Evolutionary conservation across 2,113 vertebrate species (phyloP).

Genomic region (Austrofundulus limnaeus): DNA sequence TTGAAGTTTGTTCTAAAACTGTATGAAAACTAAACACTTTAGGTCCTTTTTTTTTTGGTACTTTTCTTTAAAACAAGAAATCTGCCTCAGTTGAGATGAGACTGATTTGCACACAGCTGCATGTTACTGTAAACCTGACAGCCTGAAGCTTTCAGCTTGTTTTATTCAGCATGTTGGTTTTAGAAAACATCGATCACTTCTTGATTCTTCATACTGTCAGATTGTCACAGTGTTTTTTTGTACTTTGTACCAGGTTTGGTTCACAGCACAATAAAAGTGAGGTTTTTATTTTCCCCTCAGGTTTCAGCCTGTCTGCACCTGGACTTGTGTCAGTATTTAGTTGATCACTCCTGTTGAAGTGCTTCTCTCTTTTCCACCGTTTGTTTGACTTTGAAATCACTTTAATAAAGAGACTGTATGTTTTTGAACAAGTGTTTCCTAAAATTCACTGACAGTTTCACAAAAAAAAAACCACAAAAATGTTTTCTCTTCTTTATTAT

Average conservation of each 20-base stretch:
- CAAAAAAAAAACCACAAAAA: neutral
- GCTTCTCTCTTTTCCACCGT: conserved; percentile 41
- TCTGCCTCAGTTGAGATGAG: conserved; percentile 40
- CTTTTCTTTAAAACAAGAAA: conserved; percentile 28
- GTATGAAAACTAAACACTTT: conserved; percentile 29
- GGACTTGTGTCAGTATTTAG: conserved; percentile 36
- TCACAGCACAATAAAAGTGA: neutral
- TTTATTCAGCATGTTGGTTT: conserved; percentile 52
- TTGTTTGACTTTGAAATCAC: conserved; percentile 58
- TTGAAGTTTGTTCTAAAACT: neutral
- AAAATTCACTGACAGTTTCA: neutral
- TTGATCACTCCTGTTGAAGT: conserved; percentile 55
- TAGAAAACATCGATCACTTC: conserved; percentile 8
- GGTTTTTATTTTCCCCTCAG: neutral
- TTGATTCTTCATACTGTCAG: conserved; percentile 37
- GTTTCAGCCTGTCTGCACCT: conserved; percentile 26
- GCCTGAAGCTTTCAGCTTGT: conserved; percentile 15
- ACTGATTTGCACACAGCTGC: conserved; percentile 64
- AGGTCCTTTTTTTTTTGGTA: conserved; percentile 44
- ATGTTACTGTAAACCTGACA: conserved; percentile 62
- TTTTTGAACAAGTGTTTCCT: conserved; percentile 33
- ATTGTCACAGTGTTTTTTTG: conserved; percentile 18
- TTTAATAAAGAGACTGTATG: conserved; percentile 61
- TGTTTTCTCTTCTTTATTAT: too few species aligned
- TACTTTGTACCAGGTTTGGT: conserved; percentile 3